Evolutionary conservation across 2,797 vertebrate genomes (phyloP).

Genomic region (Emys orbicularis): DNA sequence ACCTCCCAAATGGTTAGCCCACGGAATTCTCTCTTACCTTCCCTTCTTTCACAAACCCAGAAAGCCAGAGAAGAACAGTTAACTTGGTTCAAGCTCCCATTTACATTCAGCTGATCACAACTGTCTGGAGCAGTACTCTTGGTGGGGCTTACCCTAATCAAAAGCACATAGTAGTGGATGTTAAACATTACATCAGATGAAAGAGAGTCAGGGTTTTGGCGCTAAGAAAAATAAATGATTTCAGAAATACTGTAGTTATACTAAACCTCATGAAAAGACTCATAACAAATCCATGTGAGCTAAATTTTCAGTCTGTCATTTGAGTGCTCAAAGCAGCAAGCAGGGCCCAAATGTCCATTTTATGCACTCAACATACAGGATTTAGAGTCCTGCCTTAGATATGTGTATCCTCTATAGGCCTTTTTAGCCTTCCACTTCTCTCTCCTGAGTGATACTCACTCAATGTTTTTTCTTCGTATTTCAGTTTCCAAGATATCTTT

Average conservation of each 20-base stretch:
- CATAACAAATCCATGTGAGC: background rate
- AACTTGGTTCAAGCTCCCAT: background rate
- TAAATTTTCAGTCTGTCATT: background rate
- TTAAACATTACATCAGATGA: background rate
- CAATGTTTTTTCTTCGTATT: background rate
- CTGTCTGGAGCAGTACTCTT: background rate
- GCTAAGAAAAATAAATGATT: background rate
- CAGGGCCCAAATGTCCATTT: background rate
- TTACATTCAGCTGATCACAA: background rate
- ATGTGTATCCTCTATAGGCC: background rate
- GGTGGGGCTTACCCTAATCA: background rate
- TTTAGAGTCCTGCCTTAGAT: background rate
- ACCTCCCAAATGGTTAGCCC: background rate
- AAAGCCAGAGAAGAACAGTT: background rate
- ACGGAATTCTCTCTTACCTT: background rate
- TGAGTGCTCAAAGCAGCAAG: background rate
- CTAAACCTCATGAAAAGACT: background rate
- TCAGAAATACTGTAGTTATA: background rate
- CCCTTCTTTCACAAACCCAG: conserved; percentile 22
- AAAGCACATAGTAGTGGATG: background rate
- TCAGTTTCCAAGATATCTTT: background rate
- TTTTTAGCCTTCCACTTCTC: background rate
- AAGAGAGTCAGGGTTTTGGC: background rate
- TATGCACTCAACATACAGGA: background rate
- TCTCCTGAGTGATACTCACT: background rate